Evolutionary conservation across 2,797 vertebrate species (phyloP).

Genomic region (Pagetopsis macropterus): DNA sequence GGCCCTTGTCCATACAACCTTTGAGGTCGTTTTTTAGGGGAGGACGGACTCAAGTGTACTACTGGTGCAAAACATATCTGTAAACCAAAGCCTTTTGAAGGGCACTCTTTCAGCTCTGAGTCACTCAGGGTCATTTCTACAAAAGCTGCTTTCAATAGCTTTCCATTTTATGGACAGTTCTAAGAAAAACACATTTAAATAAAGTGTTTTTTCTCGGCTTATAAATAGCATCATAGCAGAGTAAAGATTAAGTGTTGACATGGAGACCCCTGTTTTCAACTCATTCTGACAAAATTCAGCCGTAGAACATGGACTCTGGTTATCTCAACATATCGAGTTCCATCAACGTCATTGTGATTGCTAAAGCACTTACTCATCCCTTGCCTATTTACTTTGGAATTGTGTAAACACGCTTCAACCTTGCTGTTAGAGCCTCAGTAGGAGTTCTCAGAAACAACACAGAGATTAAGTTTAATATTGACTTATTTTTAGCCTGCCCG

Average conservation of each 20-base stretch:
- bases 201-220: background rate
- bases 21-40: too few relatives aligned
- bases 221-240: conserved; percentile 13
- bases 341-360: conserved; percentile 63
- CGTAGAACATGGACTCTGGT: conserved; percentile 36
- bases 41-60: too few relatives aligned
- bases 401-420: conserved; percentile 39
- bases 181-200: background rate
- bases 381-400: conserved; percentile 44
- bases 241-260: conserved; percentile 35
- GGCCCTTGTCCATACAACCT: too few relatives aligned
- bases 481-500: conserved; percentile 14
- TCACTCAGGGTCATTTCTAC: background rate
- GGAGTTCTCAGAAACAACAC: conserved; percentile 22
- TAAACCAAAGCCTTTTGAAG: background rate
- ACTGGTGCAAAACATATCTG: too few relatives aligned
- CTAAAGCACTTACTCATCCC: conserved; percentile 45
- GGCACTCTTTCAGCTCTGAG: background rate
- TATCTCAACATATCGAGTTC: conserved; percentile 45
- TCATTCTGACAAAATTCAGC: conserved; percentile 53
- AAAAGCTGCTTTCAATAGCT: background rate
- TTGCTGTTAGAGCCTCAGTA: conserved; percentile 45
- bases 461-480: conserved; percentile 29
- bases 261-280: conserved; percentile 52
- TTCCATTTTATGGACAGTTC: background rate